These are phyloP conservation scores for Leptothorax acervorum DNA, from an alignment of 2,888 invertebrate species.

Conservation along the genomic window DNA sequence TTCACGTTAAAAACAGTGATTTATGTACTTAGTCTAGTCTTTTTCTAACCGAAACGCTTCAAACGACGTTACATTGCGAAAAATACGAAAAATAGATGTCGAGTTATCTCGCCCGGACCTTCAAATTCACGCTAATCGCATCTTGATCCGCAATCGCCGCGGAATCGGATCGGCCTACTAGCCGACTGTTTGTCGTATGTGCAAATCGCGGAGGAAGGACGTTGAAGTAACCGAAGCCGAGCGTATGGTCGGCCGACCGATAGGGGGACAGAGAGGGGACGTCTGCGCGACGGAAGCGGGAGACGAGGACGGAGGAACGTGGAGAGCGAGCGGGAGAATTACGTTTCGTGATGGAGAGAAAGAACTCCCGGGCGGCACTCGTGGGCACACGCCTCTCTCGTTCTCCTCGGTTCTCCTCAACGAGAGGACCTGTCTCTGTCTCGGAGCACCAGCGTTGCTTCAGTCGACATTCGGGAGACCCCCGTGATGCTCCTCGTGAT, in stretches of 20 bases:
- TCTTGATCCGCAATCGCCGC: conserved; percentile 24
- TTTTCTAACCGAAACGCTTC: neutral
- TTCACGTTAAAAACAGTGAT: neutral
- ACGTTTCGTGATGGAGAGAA: conserved; percentile 66
- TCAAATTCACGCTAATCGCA: conserved; percentile 18
- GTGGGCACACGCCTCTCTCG: conserved; percentile 76
- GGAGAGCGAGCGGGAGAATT: conserved; percentile 62
- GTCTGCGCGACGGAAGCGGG: conserved; percentile 26
- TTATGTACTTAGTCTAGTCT: neutral
- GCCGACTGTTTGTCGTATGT: conserved; percentile 49
- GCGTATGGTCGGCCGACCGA: conserved; percentile 20
- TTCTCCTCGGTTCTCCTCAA: conserved; percentile 59
- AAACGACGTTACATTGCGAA: neutral
- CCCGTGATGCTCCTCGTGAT: conserved; percentile 68
- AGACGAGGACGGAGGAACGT: conserved; percentile 46
- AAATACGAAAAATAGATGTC: neutral
- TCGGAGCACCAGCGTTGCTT: conserved; percentile 51
- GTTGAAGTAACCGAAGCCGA: conserved; percentile 46
- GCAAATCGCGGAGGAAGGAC: conserved; percentile 56
- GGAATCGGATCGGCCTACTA: conserved; percentile 60
- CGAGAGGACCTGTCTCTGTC: conserved; percentile 59
- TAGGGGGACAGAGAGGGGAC: conserved; percentile 24
- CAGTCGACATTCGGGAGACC: conserved; percentile 72
- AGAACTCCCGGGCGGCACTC: conserved; percentile 67
- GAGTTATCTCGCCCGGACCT: neutral